Evolutionary conservation across 2,888 invertebrate species (phyloP).

Genomic region (Crioceris asparagi): DNA sequence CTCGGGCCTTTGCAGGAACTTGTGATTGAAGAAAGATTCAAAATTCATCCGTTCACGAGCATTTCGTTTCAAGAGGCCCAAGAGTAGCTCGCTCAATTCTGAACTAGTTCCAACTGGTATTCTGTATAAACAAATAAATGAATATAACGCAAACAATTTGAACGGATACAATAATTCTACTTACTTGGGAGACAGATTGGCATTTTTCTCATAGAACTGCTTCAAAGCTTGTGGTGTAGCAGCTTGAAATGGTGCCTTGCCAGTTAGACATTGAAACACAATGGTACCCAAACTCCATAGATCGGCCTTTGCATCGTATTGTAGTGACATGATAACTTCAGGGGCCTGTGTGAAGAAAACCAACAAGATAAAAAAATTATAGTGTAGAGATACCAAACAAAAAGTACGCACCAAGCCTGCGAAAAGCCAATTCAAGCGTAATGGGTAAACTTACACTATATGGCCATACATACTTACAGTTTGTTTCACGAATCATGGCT

Average conservation of each 20-base stretch:
- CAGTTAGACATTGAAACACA: slow-evolving; percentile 79
- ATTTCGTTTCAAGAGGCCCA: slow-evolving; percentile 80
- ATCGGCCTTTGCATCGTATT: slow-evolving; percentile 98
- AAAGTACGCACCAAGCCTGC: too few relatives aligned
- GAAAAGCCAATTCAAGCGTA: too few relatives aligned
- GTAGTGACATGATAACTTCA: slow-evolving; percentile 97
- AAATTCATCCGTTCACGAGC: slow-evolving; percentile 93
- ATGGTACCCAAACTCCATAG: slow-evolving; percentile 99
- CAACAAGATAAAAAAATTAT: background rate
- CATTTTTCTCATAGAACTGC: slow-evolving; percentile 92
- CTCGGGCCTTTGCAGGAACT: slow-evolving; percentile 67
- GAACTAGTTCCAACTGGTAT: slow-evolving; percentile 90
- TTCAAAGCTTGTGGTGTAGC: slow-evolving; percentile 96
- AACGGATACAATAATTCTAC: slow-evolving; percentile 27
- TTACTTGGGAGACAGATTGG: slow-evolving; percentile 81
- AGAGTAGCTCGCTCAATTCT: slow-evolving; percentile 76
- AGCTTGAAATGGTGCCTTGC: slow-evolving; percentile 97
- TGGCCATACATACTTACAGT: too few relatives aligned
- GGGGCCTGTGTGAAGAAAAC: slow-evolving; percentile 65
- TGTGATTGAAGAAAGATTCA: slow-evolving; percentile 90
- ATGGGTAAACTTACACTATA: too few relatives aligned
- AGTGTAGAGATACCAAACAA: too few relatives aligned
- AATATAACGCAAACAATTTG: slow-evolving; percentile 1
- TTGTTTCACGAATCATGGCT: too few relatives aligned
- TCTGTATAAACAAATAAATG: slow-evolving; percentile 42